Base-by-base conservation (phyloP, 2,888 invertebrate species). In the Machimus atricapillus region DNA sequence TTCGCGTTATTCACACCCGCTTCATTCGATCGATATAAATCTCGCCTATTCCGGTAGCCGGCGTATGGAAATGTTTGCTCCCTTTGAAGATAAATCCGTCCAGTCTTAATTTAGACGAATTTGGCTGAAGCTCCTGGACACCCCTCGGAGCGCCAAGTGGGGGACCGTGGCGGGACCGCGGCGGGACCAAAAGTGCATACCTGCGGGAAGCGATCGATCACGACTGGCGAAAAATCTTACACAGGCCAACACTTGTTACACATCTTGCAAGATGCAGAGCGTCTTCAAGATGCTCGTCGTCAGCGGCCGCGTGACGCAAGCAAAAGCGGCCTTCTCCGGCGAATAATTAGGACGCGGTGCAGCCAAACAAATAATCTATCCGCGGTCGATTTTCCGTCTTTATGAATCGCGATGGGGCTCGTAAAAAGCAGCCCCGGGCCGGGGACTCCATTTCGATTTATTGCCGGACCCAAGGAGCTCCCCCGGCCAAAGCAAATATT, bases 51-150 rank as follows among this genome's bases (percentile, higher is more conserved):
- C 81, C 56, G 81, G 81, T 46, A 27, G 27, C 27, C 23, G 14
- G 27, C 27, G 79, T 37, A 76, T 76, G 40, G 34, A 81, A 43
- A 56, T 81, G 19, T 81, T 4, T 37, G 37, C 31, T 82, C 56
- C 79, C 66, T 82, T 82, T 82, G 82, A 82, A 58, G 82, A 82
- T 82, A 66, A 82, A 82, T 58, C 34, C 34, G 82, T 82, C 58
- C 58, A 56, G 37, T 58, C 82, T 66, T 66, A 58, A 82, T 58
- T 82, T 37, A 82, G 82, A 58, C 37, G 56, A 40, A 40, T 40
- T 40, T 56, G 34, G 40, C 82, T 66, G 2, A 82, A 56, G 82
- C n/a, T 82, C 66, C 58, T 66, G 82, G 82, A 82, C 82, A 66
- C 66, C 66, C 58, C 19, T 66, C 82, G 19, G n/a, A 16, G 58